These are phyloP conservation scores for Propsilocerus akamusi DNA, from an alignment of 1,140 invertebrate species.

Conservation along the genomic window DNA sequence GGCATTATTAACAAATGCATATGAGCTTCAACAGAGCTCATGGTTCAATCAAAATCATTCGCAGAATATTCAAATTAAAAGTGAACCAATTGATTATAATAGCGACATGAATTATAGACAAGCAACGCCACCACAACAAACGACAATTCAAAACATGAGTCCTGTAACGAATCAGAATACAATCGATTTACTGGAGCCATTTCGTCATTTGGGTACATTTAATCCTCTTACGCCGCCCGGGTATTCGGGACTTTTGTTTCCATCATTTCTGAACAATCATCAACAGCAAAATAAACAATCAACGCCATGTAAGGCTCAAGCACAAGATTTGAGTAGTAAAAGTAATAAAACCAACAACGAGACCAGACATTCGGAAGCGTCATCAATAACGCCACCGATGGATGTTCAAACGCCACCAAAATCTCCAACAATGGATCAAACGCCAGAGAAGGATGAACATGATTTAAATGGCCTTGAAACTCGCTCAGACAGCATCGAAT, in stretches of 20 bases:
- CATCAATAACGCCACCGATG: conserved; percentile 15
- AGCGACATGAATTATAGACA: too few species aligned
- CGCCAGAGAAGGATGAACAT: not conserved
- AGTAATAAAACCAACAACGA: conserved; percentile 22
- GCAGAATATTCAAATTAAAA: not conserved
- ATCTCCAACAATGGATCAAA: conserved; percentile 24
- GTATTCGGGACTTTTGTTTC: conserved; percentile 14
- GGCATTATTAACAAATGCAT: not conserved
- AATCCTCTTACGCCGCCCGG: conserved; percentile 26
- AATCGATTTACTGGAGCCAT: not conserved
- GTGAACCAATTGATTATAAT: not conserved
- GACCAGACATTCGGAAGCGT: conserved; percentile 24
- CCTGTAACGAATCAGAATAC: not conserved
- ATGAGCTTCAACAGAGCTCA: not conserved
- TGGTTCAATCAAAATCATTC: not conserved
- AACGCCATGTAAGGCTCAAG: not conserved
- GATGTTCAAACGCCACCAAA: conserved; percentile 31
- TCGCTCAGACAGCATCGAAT: conserved; percentile 12
- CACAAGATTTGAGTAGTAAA: conserved; percentile 15
- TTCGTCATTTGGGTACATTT: conserved; percentile 12
- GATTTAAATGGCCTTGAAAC: conserved; percentile 21
- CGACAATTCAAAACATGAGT: not conserved
- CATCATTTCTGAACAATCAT: not conserved
- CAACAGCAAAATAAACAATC: not conserved
- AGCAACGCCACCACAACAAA: too few species aligned